phyloP scores from a whole-genome alignment of 1,140 invertebrate genomes.

The Whitmania pigra region DNA sequence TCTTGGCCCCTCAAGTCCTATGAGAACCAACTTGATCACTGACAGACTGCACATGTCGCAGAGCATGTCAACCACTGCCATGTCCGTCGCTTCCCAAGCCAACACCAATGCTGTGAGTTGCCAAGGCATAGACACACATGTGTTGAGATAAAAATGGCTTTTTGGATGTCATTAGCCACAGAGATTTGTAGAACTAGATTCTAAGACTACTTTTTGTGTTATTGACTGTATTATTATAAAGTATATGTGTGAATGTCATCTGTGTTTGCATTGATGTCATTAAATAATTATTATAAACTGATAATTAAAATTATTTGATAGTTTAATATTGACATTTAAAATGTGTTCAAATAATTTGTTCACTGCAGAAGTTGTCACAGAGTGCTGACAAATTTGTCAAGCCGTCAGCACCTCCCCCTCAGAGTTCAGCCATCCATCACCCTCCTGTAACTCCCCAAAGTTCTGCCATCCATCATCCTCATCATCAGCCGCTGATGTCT shows the following conservation, averaged over 20 bases:
- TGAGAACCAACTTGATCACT: conserved; percentile 37
- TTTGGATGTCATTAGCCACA: too few relatives aligned
- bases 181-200: too few relatives aligned
- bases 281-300: too few relatives aligned
- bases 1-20: conserved; percentile 28
- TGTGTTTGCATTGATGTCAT: too few relatives aligned
- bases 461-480: conserved; percentile 2
- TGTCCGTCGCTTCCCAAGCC: not conserved
- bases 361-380: conserved; percentile 29
- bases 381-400: conserved; percentile 59
- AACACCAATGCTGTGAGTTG: conserved; percentile 5
- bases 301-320: too few relatives aligned
- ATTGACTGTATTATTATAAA: too few relatives aligned
- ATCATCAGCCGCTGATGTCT: not conserved
- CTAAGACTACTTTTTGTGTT: too few relatives aligned
- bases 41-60: conserved; percentile 33
- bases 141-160: too few relatives aligned
- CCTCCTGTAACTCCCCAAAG: conserved; percentile 30
- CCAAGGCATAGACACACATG: too few relatives aligned
- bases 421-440: conserved; percentile 32
- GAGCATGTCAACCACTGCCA: not conserved
- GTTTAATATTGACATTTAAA: too few relatives aligned
- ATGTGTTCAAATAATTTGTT: too few relatives aligned
- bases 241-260: too few relatives aligned
- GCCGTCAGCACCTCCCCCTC: conserved; percentile 52